Evolutionary conservation across 2,113 vertebrate genomes (phyloP).

Genomic region (Paracanthobrama guichenoti): DNA sequence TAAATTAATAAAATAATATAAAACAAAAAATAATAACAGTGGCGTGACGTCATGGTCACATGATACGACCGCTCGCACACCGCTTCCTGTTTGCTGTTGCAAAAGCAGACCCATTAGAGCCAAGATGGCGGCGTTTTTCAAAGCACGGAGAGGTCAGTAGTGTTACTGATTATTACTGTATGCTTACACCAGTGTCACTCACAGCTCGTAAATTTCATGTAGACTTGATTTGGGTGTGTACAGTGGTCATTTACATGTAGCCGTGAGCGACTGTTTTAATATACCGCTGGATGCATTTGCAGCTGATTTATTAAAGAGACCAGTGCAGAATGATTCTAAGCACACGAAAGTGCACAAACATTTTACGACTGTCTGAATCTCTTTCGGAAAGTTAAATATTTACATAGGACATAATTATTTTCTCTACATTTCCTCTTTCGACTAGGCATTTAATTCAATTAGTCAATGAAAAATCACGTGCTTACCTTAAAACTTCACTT

Average conservation of each 20-base stretch:
- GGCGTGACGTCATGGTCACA: background rate
- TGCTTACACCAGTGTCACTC: background rate
- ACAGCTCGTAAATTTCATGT: no score
- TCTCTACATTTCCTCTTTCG: background rate
- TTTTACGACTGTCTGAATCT: background rate
- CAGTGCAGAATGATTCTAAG: background rate
- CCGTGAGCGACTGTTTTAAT: background rate
- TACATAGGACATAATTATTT: background rate
- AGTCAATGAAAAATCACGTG: background rate
- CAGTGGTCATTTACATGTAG: no score
- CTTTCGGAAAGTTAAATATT: background rate
- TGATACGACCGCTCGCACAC: background rate
- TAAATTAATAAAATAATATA: background rate
- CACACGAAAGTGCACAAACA: background rate
- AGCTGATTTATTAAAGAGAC: background rate
- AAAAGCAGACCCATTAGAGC: background rate
- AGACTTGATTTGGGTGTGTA: no score
- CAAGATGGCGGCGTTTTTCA: constrained; percentile 72
- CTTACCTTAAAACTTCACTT: background rate
- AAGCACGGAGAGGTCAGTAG: constrained; percentile 71
- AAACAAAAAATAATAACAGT: background rate
- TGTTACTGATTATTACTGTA: constrained; percentile 17
- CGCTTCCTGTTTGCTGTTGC: background rate
- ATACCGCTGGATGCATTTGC: background rate
- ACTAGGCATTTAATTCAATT: background rate